Evolutionary conservation across 2,888 invertebrate genomes (phyloP).

Genomic region (Itoplectis maculator): DNA sequence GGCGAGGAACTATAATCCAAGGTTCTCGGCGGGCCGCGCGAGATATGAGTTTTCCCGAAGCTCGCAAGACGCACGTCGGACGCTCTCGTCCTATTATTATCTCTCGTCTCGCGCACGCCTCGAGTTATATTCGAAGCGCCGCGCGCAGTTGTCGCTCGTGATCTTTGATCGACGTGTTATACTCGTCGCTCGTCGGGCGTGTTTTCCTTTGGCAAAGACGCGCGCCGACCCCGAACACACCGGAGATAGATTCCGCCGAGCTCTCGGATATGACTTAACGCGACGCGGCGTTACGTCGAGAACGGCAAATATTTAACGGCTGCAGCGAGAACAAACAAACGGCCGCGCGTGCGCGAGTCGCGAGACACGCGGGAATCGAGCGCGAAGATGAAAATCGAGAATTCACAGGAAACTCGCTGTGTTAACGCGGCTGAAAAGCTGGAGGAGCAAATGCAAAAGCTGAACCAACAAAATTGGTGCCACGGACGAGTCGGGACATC

Average conservation of each 20-base stretch:
- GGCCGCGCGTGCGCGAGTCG: constrained; percentile 1
- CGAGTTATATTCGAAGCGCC: neutral
- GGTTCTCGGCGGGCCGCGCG: constrained; percentile 38
- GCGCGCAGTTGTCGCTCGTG: constrained; percentile 29
- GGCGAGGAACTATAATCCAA: constrained; percentile 39
- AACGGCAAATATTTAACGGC: constrained; percentile 31
- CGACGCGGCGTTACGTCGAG: constrained; percentile 5
- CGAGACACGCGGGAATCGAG: neutral
- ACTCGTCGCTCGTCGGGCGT: constrained; percentile 29
- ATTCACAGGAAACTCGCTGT: neutral
- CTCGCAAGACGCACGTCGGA: constrained; percentile 2
- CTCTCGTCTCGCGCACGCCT: neutral
- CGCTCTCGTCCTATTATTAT: constrained; percentile 22
- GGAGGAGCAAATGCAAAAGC: neutral
- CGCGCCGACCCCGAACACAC: constrained; percentile 24
- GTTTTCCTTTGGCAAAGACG: constrained; percentile 44
- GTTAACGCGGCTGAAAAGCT: neutral
- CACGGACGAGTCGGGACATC: too few species aligned
- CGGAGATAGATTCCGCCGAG: neutral
- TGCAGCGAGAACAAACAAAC: constrained; percentile 47
- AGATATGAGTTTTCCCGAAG: constrained; percentile 14
- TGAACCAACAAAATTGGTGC: neutral
- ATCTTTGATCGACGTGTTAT: constrained; percentile 51
- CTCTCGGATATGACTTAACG: constrained; percentile 12
- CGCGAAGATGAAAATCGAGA: neutral